Evolutionary conservation across 2,797 vertebrate species (phyloP).

Genomic region (Hydrophis major): DNA sequence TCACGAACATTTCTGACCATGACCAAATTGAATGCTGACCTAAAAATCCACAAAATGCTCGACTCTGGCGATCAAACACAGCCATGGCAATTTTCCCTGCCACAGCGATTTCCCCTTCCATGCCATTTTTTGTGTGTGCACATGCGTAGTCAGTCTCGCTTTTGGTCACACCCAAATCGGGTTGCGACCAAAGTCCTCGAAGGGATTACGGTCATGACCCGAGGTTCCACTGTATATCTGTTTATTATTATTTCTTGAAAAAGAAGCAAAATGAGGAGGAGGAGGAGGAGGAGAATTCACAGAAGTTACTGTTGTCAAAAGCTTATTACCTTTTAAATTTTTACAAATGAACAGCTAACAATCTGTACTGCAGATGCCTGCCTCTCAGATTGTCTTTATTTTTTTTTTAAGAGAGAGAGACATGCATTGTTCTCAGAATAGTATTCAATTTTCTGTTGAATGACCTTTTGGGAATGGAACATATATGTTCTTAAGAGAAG

Average conservation of each 20-base stretch:
- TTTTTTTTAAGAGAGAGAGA: neutral
- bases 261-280: neutral
- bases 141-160: too few species aligned
- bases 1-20: too few species aligned
- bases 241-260: neutral
- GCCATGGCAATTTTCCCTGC: too few species aligned
- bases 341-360: neutral
- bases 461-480: neutral
- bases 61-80: too few species aligned
- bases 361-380: neutral
- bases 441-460: neutral
- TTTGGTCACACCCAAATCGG: too few species aligned
- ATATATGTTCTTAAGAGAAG: neutral
- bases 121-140: too few species aligned
- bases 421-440: neutral
- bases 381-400: neutral
- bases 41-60: too few species aligned
- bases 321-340: neutral
- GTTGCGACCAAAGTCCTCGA: too few species aligned
- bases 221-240: neutral
- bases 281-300: neutral
- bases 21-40: too few species aligned
- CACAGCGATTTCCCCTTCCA: too few species aligned
- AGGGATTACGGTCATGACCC: too few species aligned
- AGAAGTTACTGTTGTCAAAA: neutral